phyloP scores from a whole-genome alignment of 2,888 invertebrate species.

The Agrotis clavis region DNA sequence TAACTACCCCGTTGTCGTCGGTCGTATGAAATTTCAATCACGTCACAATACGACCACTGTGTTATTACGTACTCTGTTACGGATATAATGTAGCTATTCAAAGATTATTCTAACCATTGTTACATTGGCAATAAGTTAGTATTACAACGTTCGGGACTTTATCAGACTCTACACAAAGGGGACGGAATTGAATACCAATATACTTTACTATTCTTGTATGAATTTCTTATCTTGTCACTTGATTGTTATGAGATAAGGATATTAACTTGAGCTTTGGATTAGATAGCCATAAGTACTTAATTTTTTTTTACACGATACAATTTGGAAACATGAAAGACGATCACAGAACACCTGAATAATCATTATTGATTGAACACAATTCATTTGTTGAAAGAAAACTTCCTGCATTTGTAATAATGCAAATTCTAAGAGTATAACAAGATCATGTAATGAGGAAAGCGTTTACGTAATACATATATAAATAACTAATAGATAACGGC shows the following conservation, averaged over 20 bases:
- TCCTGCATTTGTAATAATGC: constrained; percentile 34
- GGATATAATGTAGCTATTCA: constrained; percentile 59
- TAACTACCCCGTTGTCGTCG: constrained; percentile 71
- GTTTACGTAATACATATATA: constrained; percentile 35
- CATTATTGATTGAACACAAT: constrained; percentile 25
- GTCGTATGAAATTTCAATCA: constrained; percentile 79
- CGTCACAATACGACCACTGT: constrained; percentile 67
- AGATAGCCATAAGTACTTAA: too few species aligned
- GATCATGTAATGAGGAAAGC: constrained; percentile 43
- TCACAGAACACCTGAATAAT: constrained; percentile 33
- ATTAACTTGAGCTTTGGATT: constrained; percentile 1
- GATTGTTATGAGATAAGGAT: constrained; percentile 14
- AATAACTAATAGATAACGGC: constrained; percentile 47
- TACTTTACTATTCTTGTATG: constrained; percentile 52
- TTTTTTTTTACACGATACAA: not conserved
- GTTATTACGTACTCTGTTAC: constrained; percentile 64
- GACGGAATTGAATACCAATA: constrained; percentile 61
- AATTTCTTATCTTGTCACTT: constrained; percentile 54
- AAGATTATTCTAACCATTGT: constrained; percentile 64
- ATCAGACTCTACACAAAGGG: constrained; percentile 56
- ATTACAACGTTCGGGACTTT: constrained; percentile 56
- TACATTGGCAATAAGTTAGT: constrained; percentile 62
- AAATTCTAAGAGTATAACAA: constrained; percentile 24
- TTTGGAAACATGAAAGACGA: constrained; percentile 5
- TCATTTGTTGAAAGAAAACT: constrained; percentile 48